These are phyloP conservation scores for Lutraria lutraria DNA, from an alignment of 2,888 invertebrate species.

Conservation along the genomic window DNA sequence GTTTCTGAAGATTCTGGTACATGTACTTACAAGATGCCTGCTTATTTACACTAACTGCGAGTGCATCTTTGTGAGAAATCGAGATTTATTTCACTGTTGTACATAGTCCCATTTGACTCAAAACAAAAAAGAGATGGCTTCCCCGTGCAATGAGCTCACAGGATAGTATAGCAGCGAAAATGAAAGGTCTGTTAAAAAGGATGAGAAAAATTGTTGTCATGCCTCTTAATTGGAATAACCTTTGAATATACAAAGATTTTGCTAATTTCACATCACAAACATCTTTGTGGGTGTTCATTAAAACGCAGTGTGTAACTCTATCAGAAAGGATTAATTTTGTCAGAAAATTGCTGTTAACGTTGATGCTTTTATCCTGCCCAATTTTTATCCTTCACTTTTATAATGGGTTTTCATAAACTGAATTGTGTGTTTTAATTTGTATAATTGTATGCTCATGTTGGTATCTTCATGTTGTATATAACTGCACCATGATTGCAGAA, in stretches of 20 bases:
- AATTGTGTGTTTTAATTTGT: neutral
- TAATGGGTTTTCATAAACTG: neutral
- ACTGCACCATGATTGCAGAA: neutral
- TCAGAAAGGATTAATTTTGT: neutral
- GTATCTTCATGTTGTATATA: neutral
- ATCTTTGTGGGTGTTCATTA: slow-evolving; percentile 11
- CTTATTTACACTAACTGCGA: neutral
- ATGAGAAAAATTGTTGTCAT: neutral
- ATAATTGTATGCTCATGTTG: neutral
- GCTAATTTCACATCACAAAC: neutral
- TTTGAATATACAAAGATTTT: slow-evolving; percentile 10
- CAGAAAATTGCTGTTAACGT: neutral
- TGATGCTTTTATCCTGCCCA: slow-evolving; percentile 1
- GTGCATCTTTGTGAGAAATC: neutral
- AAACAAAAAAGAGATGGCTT: neutral
- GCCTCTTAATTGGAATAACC: neutral
- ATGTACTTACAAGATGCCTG: neutral
- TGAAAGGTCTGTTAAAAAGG: neutral
- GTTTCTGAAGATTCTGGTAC: neutral
- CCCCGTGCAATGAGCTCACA: neutral
- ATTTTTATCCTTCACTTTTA: neutral
- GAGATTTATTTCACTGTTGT: neutral
- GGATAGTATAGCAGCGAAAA: neutral
- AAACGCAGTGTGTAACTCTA: neutral
- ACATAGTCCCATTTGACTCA: neutral